These are phyloP conservation scores for Cylas formicarius DNA, from an alignment of 1,140 invertebrate species.

Conservation along the genomic window DNA sequence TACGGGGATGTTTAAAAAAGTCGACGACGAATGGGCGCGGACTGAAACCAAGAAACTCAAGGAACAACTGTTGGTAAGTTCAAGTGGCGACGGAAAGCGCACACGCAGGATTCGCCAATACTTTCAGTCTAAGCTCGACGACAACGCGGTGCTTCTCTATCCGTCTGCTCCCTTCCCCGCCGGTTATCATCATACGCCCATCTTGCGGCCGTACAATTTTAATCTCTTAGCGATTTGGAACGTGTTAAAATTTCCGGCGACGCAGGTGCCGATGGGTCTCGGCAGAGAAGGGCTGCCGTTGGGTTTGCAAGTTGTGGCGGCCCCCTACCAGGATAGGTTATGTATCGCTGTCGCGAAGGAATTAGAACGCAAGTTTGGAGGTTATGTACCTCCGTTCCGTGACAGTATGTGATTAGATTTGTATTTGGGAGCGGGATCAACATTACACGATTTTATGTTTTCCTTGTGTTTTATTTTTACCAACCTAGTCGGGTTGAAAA, in stretches of 20 bases:
- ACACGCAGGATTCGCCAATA: background rate
- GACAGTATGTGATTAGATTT: too few relatives aligned
- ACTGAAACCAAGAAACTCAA: conserved; percentile 51
- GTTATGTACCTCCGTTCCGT: conserved; percentile 75
- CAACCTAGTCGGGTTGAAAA: too few relatives aligned
- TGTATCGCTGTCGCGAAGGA: conserved; percentile 77
- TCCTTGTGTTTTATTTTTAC: too few relatives aligned
- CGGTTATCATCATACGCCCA: conserved; percentile 74
- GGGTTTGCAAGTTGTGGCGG: conserved; percentile 75
- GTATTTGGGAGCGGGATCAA: too few relatives aligned
- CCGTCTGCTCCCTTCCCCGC: conserved; percentile 77
- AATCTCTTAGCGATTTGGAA: conserved; percentile 86
- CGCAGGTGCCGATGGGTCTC: conserved; percentile 74
- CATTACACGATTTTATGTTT: too few relatives aligned
- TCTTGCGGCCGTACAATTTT: conserved; percentile 80
- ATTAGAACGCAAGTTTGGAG: conserved; percentile 74
- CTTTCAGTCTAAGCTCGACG: conserved; percentile 58
- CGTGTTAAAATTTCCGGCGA: conserved; percentile 73
- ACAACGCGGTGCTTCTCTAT: conserved; percentile 78
- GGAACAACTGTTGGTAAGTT: conserved; percentile 52
- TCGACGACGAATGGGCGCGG: conserved; percentile 56
- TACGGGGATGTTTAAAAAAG: conserved; percentile 55
- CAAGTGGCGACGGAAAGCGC: background rate
- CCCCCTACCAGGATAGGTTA: conserved; percentile 68
- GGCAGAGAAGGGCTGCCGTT: conserved; percentile 66